A percentile compares a stretch with the other conserved stretches of the same genome.
These are phyloP conservation scores for Plebejus anna DNA, from an alignment of 2,888 invertebrate genomes.

Conservation along the genomic window DNA sequence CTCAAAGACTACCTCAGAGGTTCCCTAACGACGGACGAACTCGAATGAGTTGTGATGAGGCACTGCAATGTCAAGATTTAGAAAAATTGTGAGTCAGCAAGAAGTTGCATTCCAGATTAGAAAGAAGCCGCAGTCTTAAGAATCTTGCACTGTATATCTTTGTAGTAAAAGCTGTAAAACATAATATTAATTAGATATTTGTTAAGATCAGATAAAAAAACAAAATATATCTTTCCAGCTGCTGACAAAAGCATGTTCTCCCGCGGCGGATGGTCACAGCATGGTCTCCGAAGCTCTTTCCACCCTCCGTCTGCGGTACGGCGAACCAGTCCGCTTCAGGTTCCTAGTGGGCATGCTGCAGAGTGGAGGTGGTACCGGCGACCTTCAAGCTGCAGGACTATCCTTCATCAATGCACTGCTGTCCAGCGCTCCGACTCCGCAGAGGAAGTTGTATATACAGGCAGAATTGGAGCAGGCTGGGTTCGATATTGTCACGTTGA, in stretches of 20 bases:
- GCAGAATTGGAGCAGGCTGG: conserved; percentile 92
- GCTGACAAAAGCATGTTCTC: conserved; percentile 89
- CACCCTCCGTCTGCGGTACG: conserved; percentile 91
- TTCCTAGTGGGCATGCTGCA: conserved; percentile 93
- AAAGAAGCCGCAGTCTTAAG: too few species aligned
- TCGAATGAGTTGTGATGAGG: too few species aligned
- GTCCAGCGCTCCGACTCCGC: conserved; percentile 86
- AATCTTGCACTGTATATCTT: too few species aligned
- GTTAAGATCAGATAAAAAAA: not conserved
- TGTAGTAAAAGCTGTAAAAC: too few species aligned
- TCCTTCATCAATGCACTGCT: conserved; percentile 91
- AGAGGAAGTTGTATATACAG: conserved; percentile 90
- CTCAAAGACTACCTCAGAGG: too few species aligned
- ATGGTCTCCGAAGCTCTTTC: conserved; percentile 95
- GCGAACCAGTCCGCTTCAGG: conserved; percentile 95
- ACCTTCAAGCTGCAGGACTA: conserved; percentile 88
- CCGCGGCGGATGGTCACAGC: conserved; percentile 86
- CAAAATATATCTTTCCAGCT: conserved; percentile 77
- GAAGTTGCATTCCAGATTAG: too few species aligned
- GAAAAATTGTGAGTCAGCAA: too few species aligned
- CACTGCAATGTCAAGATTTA: too few species aligned
- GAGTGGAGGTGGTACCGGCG: conserved; percentile 86
- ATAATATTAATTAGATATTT: too few species aligned
- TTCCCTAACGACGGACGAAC: too few species aligned
- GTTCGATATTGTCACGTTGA: conserved; percentile 82